Evolutionary conservation across 1,140 invertebrate species (phyloP).

Genomic region (Musca vetustissima): DNA sequence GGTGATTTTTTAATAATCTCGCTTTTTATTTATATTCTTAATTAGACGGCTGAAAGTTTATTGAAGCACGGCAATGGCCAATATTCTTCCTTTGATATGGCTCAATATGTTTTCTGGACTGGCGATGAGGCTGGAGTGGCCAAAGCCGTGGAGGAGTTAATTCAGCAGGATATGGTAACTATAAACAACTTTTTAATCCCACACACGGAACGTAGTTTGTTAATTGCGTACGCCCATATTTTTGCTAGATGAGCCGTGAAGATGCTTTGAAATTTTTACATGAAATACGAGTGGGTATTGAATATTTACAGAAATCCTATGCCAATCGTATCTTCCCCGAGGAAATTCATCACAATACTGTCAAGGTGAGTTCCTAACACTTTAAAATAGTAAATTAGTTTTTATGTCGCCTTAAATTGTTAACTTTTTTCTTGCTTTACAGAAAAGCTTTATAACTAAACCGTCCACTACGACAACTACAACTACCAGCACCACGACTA

Average conservation of each 20-base stretch:
- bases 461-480: conserved; percentile 38
- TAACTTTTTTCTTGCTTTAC: no score
- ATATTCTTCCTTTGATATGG: conserved; percentile 71
- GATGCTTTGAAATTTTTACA: conserved; percentile 72
- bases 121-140: conserved; percentile 75
- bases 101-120: conserved; percentile 77
- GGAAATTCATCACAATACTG: conserved; percentile 44
- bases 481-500: conserved; percentile 33
- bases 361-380: conserved; percentile 32
- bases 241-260: conserved; percentile 65
- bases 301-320: conserved; percentile 67
- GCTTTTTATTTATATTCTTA: neutral
- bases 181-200: neutral
- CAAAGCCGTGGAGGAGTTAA: conserved; percentile 70
- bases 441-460: conserved; percentile 14
- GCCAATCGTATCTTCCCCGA: conserved; percentile 52
- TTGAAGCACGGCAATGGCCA: conserved; percentile 60
- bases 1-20: neutral
- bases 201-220: neutral
- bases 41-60: conserved; percentile 51
- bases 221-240: neutral
- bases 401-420: neutral
- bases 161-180: conserved; percentile 71
- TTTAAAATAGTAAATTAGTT: no score
- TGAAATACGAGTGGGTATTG: conserved; percentile 71